Base-by-base conservation (phyloP, 2,888 invertebrate species). In the Macrosoma leucophasiata region DNA sequence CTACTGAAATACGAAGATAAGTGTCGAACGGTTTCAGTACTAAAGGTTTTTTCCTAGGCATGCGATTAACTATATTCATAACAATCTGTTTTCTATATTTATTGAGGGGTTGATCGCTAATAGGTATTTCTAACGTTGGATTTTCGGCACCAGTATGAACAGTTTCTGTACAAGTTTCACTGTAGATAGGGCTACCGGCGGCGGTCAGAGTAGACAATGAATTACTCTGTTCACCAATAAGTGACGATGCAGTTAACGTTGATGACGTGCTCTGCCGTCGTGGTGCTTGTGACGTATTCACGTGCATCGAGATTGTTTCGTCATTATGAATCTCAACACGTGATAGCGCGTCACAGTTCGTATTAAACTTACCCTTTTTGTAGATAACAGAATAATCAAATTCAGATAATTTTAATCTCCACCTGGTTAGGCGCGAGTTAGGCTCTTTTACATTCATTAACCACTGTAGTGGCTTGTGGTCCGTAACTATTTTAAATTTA, bases 1-100 rank as follows among this genome's bases (percentile, higher is more conserved):
- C 23, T 23, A 23, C n/a, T 10, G 8, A 7, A 4, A 12, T 12
- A 13, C 13, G 11, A 13, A 13, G 12, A 23, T 23, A 23, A 12
- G 23, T 13, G 23, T 23, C 11, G 13, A 23, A 23, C 11, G 23
- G 23, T 7, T n/a, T 23, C 13, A 10, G 5, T 3, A 23, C 13
- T 12, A 13, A 13, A 2, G 51, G 36, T 19, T 33, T 29, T 14
- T 24, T 25, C 27, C 49, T 52, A 23, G 23, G 13, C 2, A 52
- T 29, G 13, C 49, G 43, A 2, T 36, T 39, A 12, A 50, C 50
- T 5, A 57, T 15, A 3, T 26, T 43, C 3, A 54, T 14, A 17
- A 18, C 3, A 15, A 51, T 23, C 13, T 55, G 53, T 15, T 29
- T 41, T 2, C 30, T 15, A 13, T 49, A 52, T 28, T 34, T 39